Evolutionary conservation across 2,888 invertebrate genomes (phyloP).

Genomic region (Patella caerulea): DNA sequence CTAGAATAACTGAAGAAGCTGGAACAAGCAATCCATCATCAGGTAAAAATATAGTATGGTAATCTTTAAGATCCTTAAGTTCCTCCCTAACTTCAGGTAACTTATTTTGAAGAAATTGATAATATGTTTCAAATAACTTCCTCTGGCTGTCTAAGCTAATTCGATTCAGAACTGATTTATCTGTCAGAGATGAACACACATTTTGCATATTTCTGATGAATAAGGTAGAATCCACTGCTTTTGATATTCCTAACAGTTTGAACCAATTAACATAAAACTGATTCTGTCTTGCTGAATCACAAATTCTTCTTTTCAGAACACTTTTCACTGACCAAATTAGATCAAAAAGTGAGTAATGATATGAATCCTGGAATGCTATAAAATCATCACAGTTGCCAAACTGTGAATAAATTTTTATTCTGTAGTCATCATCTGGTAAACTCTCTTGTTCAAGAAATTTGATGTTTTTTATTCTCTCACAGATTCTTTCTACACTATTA

Average conservation of each 20-base stretch:
- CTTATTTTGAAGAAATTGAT: background rate
- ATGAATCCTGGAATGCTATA: conserved; percentile 20
- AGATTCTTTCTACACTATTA: conserved; percentile 15
- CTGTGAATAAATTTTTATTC: conserved; percentile 12
- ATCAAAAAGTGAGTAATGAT: background rate
- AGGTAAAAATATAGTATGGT: conserved; percentile 16
- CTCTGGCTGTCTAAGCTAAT: background rate
- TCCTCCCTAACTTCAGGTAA: no score
- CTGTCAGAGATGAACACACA: background rate
- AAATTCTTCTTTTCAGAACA: background rate
- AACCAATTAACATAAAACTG: background rate
- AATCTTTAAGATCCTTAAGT: background rate
- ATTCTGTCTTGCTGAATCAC: background rate
- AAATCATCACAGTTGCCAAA: conserved; percentile 15
- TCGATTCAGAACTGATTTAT: background rate
- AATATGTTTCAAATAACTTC: background rate
- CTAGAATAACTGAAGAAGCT: background rate
- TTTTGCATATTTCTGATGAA: background rate
- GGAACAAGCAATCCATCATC: conserved; percentile 30
- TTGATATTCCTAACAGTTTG: background rate
- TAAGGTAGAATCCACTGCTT: background rate
- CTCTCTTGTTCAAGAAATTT: conserved; percentile 25
- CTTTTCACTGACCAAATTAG: conserved; percentile 12
- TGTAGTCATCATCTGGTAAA: conserved; percentile 4
- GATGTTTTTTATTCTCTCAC: conserved; percentile 20